Percentiles rank a stretch among this genome's conserved stretches.
Evolutionary conservation across 2,113 vertebrate species (phyloP).

Genomic region (Rhadina sibilatrix): DNA sequence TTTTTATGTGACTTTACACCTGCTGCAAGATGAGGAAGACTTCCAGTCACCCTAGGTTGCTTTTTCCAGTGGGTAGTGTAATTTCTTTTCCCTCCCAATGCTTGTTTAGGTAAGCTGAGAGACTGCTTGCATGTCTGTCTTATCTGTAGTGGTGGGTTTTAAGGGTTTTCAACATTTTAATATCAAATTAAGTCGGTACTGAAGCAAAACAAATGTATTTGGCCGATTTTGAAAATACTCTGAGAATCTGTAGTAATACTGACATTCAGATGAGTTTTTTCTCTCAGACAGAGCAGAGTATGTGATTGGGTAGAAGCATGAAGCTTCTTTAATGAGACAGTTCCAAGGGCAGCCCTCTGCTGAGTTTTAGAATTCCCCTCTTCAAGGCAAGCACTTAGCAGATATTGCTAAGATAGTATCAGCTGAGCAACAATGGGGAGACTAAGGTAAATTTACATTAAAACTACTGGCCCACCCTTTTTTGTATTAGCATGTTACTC

Average conservation of each 20-base stretch:
- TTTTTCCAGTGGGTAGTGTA: background rate
- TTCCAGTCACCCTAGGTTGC: background rate
- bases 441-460: background rate
- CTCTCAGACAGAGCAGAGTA: background rate
- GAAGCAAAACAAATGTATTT: background rate
- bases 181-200: background rate
- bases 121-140: background rate
- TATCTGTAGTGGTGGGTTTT: background rate
- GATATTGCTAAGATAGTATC: background rate
- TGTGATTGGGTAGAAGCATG: background rate
- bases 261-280: background rate
- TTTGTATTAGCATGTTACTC: background rate
- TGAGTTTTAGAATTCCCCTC: background rate
- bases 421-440: background rate
- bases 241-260: background rate
- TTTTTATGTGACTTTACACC: background rate
- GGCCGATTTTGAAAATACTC: background rate
- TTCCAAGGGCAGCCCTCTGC: background rate
- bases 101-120: background rate
- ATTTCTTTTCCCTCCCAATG: background rate
- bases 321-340: background rate
- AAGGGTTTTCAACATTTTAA: background rate
- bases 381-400: background rate
- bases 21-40: background rate
- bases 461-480: background rate